phyloP scores from a whole-genome alignment of 2,113 vertebrate genomes.

The Gobiocypris rarus region DNA sequence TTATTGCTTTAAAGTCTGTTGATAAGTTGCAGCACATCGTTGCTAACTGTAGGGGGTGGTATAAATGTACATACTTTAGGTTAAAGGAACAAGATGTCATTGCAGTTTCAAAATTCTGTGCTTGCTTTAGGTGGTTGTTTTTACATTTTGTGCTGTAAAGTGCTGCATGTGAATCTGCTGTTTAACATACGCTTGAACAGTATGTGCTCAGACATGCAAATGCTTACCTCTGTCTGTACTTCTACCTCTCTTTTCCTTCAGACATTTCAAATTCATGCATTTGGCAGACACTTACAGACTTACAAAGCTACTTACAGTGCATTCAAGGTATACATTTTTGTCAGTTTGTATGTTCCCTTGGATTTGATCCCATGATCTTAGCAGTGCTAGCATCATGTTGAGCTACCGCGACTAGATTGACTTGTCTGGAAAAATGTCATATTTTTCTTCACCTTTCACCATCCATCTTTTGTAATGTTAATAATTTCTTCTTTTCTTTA shows the following conservation, averaged over 20 bases:
- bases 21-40: neutral
- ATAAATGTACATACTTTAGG: neutral
- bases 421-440: neutral
- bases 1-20: neutral
- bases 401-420: neutral
- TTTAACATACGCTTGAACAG: neutral
- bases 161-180: neutral
- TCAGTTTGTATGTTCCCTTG: conserved; percentile 21
- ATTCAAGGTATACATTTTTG: conserved; percentile 26
- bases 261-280: conserved; percentile 36
- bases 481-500: neutral
- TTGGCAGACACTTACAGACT: conserved; percentile 31
- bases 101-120: neutral
- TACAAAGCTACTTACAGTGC: conserved; percentile 28
- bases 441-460: conserved; percentile 6
- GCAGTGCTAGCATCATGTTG: conserved; percentile 8
- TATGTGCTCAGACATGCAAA: conserved; percentile 3
- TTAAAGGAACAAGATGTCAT: neutral
- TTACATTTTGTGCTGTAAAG: neutral
- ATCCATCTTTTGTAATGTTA: neutral
- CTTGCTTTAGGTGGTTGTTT: neutral
- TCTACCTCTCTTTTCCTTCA: conserved; percentile 32
- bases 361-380: conserved; percentile 12
- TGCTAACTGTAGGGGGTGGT: conserved; percentile 13
- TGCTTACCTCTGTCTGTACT: conserved; percentile 28